A percentile compares a stretch with the other conserved stretches of the same genome.
Conservation (phyloP, 2,797 vertebrate genomes). For the Parauchenoglanis ngamensis region DNA sequence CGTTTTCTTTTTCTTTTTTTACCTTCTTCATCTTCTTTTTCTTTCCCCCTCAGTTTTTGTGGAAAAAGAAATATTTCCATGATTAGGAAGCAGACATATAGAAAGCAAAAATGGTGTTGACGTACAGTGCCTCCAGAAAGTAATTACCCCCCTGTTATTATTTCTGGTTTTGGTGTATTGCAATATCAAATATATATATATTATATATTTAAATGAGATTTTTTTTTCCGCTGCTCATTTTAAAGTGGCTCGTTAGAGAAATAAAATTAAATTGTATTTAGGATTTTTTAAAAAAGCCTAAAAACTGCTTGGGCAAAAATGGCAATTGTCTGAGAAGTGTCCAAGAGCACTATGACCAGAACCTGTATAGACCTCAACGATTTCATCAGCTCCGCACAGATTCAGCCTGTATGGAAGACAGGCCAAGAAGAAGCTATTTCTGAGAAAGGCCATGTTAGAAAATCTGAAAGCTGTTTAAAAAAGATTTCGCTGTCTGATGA, state of each 20-base stretch:
- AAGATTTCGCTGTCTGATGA: neutral
- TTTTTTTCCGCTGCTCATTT: neutral
- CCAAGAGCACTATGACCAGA: neutral
- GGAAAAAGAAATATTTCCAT: neutral
- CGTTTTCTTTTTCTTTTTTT: conserved; percentile 35
- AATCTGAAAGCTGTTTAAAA: neutral
- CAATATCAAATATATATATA: neutral
- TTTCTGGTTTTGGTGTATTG: neutral
- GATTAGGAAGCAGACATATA: neutral
- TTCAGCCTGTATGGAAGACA: neutral
- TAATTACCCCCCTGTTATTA: neutral
- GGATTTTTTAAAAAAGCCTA: neutral
- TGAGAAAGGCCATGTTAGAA: neutral
- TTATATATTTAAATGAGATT: neutral
- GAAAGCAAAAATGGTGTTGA: neutral
- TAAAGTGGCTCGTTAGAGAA: neutral
- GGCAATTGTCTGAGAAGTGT: neutral
- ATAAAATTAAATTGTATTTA: neutral
- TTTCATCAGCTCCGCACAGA: neutral
- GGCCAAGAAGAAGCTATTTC: neutral
- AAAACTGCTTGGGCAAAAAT: too few species aligned
- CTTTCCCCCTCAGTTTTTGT: neutral
- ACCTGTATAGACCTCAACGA: neutral
- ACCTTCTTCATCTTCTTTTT: neutral
- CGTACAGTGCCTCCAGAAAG: neutral